Conservation (phyloP, 1,140 invertebrate species). For the Drosophila bocki region DNA sequence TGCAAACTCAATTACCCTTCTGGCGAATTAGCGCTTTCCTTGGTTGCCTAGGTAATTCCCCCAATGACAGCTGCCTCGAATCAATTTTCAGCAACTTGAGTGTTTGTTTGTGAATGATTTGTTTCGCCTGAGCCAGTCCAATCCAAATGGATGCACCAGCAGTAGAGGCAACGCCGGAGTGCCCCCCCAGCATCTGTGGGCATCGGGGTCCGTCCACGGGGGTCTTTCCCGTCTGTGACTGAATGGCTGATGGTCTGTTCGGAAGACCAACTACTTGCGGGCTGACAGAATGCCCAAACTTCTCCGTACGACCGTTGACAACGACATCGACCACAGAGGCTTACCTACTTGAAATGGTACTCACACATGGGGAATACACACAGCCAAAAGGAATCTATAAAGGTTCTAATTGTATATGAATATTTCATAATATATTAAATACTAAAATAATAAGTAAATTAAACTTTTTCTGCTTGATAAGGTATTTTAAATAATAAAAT, state of each 20-base stretch:
- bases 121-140: conserved; percentile 15
- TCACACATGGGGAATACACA: not conserved
- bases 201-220: conserved; percentile 33
- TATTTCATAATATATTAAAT: not conserved
- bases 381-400: not conserved
- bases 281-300: conserved; percentile 69
- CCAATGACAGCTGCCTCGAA: conserved; percentile 28
- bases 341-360: conserved; percentile 12
- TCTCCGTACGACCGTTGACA: conserved; percentile 50
- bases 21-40: not conserved
- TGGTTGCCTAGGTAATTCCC: not conserved
- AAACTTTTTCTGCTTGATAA: not conserved
- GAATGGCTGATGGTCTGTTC: conserved; percentile 35
- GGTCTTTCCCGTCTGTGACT: conserved; percentile 38
- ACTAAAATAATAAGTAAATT: too few species aligned
- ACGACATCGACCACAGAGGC: conserved; percentile 33
- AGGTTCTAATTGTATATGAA: not conserved
- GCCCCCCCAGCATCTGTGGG: conserved; percentile 30
- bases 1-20: conserved; percentile 4
- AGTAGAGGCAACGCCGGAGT: conserved; percentile 4
- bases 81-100: conserved; percentile 26
- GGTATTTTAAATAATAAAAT: not conserved
- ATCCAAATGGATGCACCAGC: conserved; percentile 17
- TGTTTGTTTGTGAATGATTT: conserved; percentile 61
- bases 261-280: conserved; percentile 46